Base-by-base conservation (phyloP, 2,888 invertebrate genomes). In the Rhabditophanes sp. region DNA sequence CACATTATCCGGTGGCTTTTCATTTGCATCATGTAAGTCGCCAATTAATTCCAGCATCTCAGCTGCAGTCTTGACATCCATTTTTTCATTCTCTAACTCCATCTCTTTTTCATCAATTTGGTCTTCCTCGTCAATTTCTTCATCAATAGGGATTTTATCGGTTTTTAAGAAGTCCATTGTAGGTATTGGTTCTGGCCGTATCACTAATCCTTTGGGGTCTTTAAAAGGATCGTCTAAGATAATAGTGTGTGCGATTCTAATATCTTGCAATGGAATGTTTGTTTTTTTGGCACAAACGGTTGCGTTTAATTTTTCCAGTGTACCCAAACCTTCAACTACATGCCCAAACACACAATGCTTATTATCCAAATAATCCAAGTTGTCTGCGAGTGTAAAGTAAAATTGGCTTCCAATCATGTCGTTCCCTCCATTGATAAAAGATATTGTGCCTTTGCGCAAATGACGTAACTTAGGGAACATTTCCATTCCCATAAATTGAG, bases 1-100 rank as follows among this genome's bases (percentile, higher is more conserved):
- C 2, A 99, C 90, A 72, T 96, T 93, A 70, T 99, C 96, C 5
- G 93, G 90, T 0, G 96, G 96, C 4, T 84, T 85, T 67, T 88
- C 80, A 39, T 96, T 90, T 9, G 84, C 90, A 71, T 88, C 82
- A 0, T 90, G 90, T 37, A 96, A 72, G 67, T 96, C 96, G 14
- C 44, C 34, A 17, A 72, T 84, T 72, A 99, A 93, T 73, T 93
- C 93, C 24, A 99, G 72, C 52, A 96, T 84, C 15, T 90, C 88
- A 1, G 96, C 93, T 53, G 90, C 75, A 2, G 93, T 87, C 68
- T 82, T 82, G 0, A 90, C 90, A 67, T 96, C 93, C 46, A 81
- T 79, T 45, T 82, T 80, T 42, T 80, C 80, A 46, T 81, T 74
- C 66, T 82, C 75, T 71, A 88, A 87, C 46, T 77, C 77, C 31